A percentile compares a stretch with the other conserved stretches of the same genome.
phyloP scores from a whole-genome alignment of 2,797 vertebrate species.

The Balearica regulorum region DNA sequence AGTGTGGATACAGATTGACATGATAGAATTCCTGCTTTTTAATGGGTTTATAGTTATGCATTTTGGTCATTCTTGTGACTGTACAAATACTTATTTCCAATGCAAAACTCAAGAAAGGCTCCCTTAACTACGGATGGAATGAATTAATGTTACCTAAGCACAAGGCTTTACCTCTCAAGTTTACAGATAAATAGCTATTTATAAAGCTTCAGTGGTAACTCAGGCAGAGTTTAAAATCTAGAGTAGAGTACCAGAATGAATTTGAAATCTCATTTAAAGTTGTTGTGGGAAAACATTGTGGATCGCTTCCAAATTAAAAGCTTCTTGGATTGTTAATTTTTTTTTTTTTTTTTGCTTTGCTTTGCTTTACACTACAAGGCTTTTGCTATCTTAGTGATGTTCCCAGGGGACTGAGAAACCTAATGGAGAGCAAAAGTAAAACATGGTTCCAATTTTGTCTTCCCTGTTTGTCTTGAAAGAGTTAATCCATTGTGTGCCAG shows the following conservation, averaged over 20 bases:
- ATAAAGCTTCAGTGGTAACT: background rate
- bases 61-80: background rate
- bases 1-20: background rate
- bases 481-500: slow-evolving; percentile 2
- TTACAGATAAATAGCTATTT: background rate
- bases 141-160: background rate
- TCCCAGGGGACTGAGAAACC: background rate
- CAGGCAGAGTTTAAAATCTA: background rate
- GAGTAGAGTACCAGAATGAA: background rate
- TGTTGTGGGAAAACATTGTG: background rate
- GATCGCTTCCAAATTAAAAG: background rate
- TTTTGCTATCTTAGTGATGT: background rate
- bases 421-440: slow-evolving; percentile 19
- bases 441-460: slow-evolving; percentile 27
- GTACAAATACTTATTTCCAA: background rate
- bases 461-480: background rate
- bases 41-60: background rate
- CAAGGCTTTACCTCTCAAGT: background rate
- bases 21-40: background rate
- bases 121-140: background rate
- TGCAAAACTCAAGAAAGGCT: background rate
- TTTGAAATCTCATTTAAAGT: background rate
- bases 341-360: background rate
- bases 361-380: background rate
- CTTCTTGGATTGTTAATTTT: background rate